Conservation (phyloP, 1,140 invertebrate genomes). For the Temnothorax nylanderi region DNA sequence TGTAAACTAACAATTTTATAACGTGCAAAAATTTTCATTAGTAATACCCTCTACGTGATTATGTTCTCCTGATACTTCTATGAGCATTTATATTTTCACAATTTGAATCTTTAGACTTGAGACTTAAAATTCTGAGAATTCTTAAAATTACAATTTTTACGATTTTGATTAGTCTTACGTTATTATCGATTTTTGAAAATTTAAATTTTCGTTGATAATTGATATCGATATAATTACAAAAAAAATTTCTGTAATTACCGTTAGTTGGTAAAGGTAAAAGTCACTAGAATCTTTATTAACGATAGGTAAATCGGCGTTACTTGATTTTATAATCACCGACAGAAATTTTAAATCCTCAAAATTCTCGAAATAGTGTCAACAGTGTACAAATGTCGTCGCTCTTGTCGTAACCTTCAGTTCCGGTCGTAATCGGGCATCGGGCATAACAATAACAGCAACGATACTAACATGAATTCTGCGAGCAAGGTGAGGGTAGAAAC, state of each 20-base stretch:
- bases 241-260: not conserved
- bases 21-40: not conserved
- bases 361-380: slow-evolving; percentile 68
- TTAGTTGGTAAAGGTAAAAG: not conserved
- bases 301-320: not conserved
- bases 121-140: too few species aligned
- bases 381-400: slow-evolving; percentile 42
- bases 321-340: not conserved
- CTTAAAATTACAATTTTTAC: too few species aligned
- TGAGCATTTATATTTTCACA: too few species aligned
- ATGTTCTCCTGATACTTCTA: not conserved
- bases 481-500: slow-evolving; percentile 85
- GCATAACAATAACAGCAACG: slow-evolving; percentile 67
- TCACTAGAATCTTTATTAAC: not conserved
- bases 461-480: slow-evolving; percentile 85
- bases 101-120: too few species aligned
- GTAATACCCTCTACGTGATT: not conserved
- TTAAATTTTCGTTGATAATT: not conserved
- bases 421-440: not conserved
- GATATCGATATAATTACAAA: too few species aligned
- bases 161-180: too few species aligned
- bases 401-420: slow-evolving; percentile 14
- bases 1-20: not conserved
- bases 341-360: not conserved
- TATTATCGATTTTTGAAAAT: not conserved